Evolutionary conservation across 1,140 invertebrate species (phyloP), one percentile per base, ranked within the genome.

Genomic region (Bombus pascuorum): DNA sequence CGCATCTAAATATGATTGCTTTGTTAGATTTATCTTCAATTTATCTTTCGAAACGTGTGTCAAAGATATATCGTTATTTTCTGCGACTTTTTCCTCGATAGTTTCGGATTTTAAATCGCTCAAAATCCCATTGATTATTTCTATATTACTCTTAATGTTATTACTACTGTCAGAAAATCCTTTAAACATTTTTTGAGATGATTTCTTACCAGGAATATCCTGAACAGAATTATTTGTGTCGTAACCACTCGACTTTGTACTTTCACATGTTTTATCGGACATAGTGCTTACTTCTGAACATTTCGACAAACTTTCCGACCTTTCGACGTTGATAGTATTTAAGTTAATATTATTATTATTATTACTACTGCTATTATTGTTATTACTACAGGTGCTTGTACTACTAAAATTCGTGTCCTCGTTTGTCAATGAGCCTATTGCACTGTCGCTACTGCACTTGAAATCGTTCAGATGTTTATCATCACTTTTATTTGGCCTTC

Each of bases 321-420:
- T 59, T 65, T 89, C 89, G 5, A 57, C 53, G 0, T 71, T 78
- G 13, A 62, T 18, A 1, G 18, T 42, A 9, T 88, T 73, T 34
- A 81, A 39, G 37, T 42, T 86, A 68, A 89, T 71, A 57, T 89
- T 76, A 57, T 39, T 86, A 39, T 42, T 65, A 37, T 12, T 62
- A 68, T 81, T 85, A 62, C 85, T 90, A n/a, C 77, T 80, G n/a
- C n/a, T n/a, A 71, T 88, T 85, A 68, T 87, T 89, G 39, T 77
- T 90, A 39, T 79, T 88, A 53, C 81, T 89, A 65, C 62, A 89
- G 8, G 47, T 80, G 53, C 90, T 92, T 15, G 72, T 80, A 86
- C 71, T 87, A 80, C 86, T 91, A 39, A 87, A 68, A 83, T 89
- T 87, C 28, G 78, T 88, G 15, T 92, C 91, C 10, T 91, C 87